Base-by-base conservation (phyloP, 2,113 vertebrate genomes). In the Strix uralensis region DNA sequence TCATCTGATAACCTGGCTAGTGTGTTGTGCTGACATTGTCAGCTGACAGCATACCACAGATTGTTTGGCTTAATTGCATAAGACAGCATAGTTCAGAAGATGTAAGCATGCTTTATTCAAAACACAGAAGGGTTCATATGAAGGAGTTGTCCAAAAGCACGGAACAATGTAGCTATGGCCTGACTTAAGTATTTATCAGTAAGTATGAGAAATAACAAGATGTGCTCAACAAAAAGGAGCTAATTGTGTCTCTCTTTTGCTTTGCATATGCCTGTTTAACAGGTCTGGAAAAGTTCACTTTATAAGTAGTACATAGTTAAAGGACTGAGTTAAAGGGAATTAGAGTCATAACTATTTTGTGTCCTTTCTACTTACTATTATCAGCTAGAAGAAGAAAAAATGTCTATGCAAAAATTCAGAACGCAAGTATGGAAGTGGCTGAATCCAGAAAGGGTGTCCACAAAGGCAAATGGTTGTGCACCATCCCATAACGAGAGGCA, bases 21-120 rank as follows among this genome's bases (percentile, higher is more conserved):
- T 38, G 17, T 71, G 54, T 88, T 86, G 42, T 90, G 74, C 87
- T 94, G 93, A 80, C 13, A 3, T 40, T 87, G 93, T 94, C 92
- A 95, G 85, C 85, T 95, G 85, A 90, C 84, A 94, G 66, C 78
- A 92, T 95, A 69, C 81, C 92, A 73, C 42, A 77, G 58, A 95
- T 94, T 94, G 86, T 94, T 96, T 89, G 89, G 38, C 81, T 92
- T 92, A 95, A 82, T 94, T 95, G 74, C 71, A 7, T 73, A 80
- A 94, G 54, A 73, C 83, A 88, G 77, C 58, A 36, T 52, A 91
- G 81, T 82, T 96, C 27, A 79, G 67, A 80, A 92, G 78, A 88
- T 42, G n/a, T 81, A 80, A 89, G 84, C 23, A 7, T 90, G 81
- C 74, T 93, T 94, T 89, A 75, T 85, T 79, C 58, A 61, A 87